A percentile compares a stretch with the other conserved stretches of the same genome.
phyloP scores from a whole-genome alignment of 2,113 vertebrate species.

The Capreolus pygargus region DNA sequence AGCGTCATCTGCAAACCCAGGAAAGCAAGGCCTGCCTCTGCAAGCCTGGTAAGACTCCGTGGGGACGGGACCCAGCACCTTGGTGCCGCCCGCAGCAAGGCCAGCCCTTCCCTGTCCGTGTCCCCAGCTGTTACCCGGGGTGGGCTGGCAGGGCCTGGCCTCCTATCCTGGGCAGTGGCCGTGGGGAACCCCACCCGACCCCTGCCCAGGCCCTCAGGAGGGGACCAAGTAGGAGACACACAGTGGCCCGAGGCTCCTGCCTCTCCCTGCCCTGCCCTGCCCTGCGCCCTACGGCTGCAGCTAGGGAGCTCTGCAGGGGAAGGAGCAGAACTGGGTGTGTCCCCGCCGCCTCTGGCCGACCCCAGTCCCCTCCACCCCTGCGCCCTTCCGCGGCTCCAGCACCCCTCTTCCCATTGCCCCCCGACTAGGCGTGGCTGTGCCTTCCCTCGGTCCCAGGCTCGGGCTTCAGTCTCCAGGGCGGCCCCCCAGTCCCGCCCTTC shows the following conservation, averaged over 20 bases:
- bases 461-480: accelerated
- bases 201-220: accelerated
- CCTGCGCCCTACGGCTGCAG: accelerated
- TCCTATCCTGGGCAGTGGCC: accelerated
- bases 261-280: not conserved
- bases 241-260: accelerated
- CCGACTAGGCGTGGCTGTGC: accelerated
- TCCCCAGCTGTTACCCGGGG: accelerated
- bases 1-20: not conserved
- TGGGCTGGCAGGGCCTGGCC: accelerated
- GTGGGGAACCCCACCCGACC: accelerated
- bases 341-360: accelerated
- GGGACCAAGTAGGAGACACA: not conserved
- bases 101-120: not conserved
- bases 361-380: not conserved
- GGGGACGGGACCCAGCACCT: not conserved
- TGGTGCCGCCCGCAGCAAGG: accelerated
- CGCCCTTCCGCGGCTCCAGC: accelerated
- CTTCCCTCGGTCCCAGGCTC: accelerated
- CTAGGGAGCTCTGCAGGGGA: not conserved
- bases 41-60: accelerated
- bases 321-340: not conserved
- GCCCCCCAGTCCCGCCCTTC: accelerated
- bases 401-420: accelerated
- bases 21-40: no score